Conservation (phyloP, 2,888 invertebrate species). For the Agrochola litura region DNA sequence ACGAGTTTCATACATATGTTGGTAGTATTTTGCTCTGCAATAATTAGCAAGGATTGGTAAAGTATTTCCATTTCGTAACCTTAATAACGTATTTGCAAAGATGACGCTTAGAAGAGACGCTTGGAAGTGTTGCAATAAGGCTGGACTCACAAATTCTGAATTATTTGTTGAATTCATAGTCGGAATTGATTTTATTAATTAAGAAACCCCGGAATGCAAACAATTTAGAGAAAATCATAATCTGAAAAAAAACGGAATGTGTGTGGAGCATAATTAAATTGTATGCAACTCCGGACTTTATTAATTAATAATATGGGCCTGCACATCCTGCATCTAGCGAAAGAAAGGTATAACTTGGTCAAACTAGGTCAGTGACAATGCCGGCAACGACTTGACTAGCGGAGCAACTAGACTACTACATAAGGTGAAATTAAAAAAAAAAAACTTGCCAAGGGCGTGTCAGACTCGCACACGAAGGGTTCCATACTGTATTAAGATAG, state of each 20-base stretch:
- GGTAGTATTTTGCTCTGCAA: constrained; percentile 92
- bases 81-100: neutral
- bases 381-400: neutral
- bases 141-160: too few species aligned
- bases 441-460: too few species aligned
- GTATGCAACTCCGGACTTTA: too few species aligned
- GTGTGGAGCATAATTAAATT: too few species aligned
- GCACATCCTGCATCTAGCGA: neutral
- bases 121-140: neutral
- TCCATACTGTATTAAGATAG: too few species aligned
- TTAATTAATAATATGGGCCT: neutral
- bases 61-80: neutral
- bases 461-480: too few species aligned
- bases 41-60: neutral
- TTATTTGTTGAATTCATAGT: too few species aligned
- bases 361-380: neutral
- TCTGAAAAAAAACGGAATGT: too few species aligned
- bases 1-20: constrained; percentile 92
- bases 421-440: neutral
- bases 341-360: neutral
- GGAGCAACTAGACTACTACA: neutral
- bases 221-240: too few species aligned
- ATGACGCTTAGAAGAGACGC: neutral
- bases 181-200: too few species aligned
- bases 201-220: too few species aligned